Conservation (phyloP, 1,140 invertebrate species). For the Chrysoperla carnea region DNA sequence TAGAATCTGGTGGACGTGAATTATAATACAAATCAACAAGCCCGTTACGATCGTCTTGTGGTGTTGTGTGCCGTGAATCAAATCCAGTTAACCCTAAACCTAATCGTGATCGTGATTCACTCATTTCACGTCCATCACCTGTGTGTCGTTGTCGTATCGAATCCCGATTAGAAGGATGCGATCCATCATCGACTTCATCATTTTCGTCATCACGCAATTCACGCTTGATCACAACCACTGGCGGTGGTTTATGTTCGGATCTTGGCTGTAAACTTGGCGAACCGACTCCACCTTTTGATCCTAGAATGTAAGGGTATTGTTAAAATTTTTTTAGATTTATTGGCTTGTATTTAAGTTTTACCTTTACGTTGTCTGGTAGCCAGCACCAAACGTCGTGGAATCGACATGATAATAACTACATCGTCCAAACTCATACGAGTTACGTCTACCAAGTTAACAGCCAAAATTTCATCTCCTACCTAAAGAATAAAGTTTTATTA, state of each 20-base stretch:
- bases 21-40: slow-evolving; percentile 65
- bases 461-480: slow-evolving; percentile 97
- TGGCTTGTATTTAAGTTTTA: neutral
- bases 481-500: too few species aligned
- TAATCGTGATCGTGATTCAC: slow-evolving; percentile 50
- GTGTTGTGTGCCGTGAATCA: slow-evolving; percentile 22
- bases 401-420: slow-evolving; percentile 98
- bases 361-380: slow-evolving; percentile 68
- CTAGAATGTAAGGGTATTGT: neutral
- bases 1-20: slow-evolving; percentile 34
- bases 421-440: slow-evolving; percentile 95
- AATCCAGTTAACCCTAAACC: slow-evolving; percentile 43
- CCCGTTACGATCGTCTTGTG: slow-evolving; percentile 39
- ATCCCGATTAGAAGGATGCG: slow-evolving; percentile 28
- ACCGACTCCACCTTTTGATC: slow-evolving; percentile 36
- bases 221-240: slow-evolving; percentile 85
- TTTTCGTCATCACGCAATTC: slow-evolving; percentile 74
- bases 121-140: slow-evolving; percentile 56
- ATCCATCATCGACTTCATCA: slow-evolving; percentile 31
- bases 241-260: slow-evolving; percentile 71
- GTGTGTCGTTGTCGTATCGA: slow-evolving; percentile 26
- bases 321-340: neutral
- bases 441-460: slow-evolving; percentile 94
- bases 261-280: slow-evolving; percentile 45
- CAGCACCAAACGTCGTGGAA: slow-evolving; percentile 84